Evolutionary conservation across 2,888 invertebrate genomes (phyloP).

Genomic region (Stenurella melanura): DNA sequence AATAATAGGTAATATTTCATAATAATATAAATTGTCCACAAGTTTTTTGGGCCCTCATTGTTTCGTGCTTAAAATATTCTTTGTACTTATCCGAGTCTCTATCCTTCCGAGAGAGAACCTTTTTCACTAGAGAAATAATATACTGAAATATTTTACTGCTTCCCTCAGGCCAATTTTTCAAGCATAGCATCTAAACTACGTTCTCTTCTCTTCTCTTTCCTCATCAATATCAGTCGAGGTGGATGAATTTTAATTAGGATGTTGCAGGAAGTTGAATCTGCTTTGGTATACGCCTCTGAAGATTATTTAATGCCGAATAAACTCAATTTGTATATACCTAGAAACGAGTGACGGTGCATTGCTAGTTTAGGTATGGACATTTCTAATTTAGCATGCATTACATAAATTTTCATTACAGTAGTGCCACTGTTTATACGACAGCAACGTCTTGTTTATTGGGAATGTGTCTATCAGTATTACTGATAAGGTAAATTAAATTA

Average conservation of each 20-base stretch:
- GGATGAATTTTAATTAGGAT: constrained; percentile 38
- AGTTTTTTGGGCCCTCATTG: not conserved
- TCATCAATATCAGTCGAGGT: constrained; percentile 35
- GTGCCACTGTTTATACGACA: too few relatives aligned
- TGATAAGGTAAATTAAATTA: too few relatives aligned
- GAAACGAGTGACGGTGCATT: not conserved
- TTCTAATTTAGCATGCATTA: too few relatives aligned
- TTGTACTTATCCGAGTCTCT: constrained; percentile 1
- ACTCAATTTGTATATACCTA: not conserved
- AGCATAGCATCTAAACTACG: constrained; percentile 11
- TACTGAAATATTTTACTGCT: constrained; percentile 29
- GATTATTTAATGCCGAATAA: constrained; percentile 24
- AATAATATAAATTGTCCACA: too few relatives aligned
- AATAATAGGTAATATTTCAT: too few relatives aligned
- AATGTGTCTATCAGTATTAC: too few relatives aligned
- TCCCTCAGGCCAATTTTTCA: constrained; percentile 18
- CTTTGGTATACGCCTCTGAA: constrained; percentile 15
- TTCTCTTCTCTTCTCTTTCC: not conserved
- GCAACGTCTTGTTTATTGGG: too few relatives aligned
- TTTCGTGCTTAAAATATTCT: not conserved
- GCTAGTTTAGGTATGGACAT: not conserved
- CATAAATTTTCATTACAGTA: too few relatives aligned
- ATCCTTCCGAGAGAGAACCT: constrained; percentile 9
- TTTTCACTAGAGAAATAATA: constrained; percentile 18
- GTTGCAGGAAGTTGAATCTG: constrained; percentile 23